Evolutionary conservation across 2,113 vertebrate genomes (phyloP).

Genomic region (Mungos mungo): DNA sequence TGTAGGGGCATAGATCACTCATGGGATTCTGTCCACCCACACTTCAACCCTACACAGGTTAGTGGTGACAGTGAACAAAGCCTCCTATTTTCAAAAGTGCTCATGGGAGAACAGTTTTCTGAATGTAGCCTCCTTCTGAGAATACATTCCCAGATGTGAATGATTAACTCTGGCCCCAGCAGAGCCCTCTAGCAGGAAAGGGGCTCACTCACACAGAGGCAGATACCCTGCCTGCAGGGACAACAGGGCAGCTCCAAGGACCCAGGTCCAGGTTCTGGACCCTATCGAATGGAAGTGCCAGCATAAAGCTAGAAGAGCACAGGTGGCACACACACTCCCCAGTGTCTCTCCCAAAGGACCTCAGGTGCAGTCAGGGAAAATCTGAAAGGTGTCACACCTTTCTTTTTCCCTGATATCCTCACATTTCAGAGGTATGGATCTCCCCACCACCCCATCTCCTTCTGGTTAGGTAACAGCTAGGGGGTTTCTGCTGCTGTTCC

Average conservation of each 20-base stretch:
- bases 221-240: not conserved
- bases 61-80: not conserved
- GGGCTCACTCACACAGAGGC: constrained; percentile 4
- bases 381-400: not conserved
- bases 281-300: not conserved
- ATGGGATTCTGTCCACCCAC: not conserved
- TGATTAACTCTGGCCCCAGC: not conserved
- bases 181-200: not conserved
- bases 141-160: constrained; percentile 16
- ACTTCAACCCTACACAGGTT: not conserved
- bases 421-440: not conserved
- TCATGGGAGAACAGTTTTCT: not conserved
- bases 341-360: not conserved
- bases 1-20: not conserved
- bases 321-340: not conserved
- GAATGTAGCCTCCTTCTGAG: not conserved
- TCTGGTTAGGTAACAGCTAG: not conserved
- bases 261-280: not conserved
- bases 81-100: constrained; percentile 29
- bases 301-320: not conserved
- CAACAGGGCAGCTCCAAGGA: not conserved
- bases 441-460: too few species aligned
- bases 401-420: not conserved
- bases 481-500: not conserved
- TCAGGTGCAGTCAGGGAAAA: not conserved